These are phyloP conservation scores for Tamias sibiricus DNA, from an alignment of 2,113 vertebrate genomes.

Conservation along the genomic window DNA sequence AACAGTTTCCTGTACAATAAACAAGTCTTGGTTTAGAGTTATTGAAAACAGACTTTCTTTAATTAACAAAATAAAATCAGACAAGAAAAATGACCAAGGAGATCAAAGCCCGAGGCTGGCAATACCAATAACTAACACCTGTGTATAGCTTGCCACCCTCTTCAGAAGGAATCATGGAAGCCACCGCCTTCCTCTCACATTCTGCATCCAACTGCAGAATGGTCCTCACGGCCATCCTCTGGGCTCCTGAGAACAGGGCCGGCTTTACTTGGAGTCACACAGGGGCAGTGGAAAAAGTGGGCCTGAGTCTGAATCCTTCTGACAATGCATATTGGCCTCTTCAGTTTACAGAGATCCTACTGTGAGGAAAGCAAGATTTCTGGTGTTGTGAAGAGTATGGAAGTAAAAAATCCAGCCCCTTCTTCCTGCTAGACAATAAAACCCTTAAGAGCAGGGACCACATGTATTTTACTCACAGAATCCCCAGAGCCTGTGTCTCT, in stretches of 20 bases:
- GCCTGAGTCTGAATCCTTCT: not conserved
- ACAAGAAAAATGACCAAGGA: constrained; percentile 47
- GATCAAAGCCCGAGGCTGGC: constrained; percentile 64
- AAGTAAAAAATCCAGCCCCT: not conserved
- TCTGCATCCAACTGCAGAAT: not conserved
- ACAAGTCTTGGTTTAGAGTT: constrained; percentile 71
- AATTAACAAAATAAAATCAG: constrained; percentile 78
- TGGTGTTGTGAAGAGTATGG: not conserved
- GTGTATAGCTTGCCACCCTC: not conserved
- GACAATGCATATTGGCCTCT: not conserved
- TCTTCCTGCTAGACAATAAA: not conserved
- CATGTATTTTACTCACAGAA: not conserved
- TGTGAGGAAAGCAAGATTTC: not conserved
- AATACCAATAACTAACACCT: constrained; percentile 55
- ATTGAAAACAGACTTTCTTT: constrained; percentile 75
- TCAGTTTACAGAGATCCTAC: not conserved
- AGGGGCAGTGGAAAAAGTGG: not conserved
- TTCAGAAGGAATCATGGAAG: not conserved
- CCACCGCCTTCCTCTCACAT: not conserved
- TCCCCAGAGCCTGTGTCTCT: not conserved
- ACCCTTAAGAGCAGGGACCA: not conserved
- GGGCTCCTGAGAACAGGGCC: not conserved
- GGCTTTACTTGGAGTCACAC: not conserved
- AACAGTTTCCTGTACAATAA: constrained; percentile 75
- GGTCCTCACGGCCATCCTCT: not conserved